These are phyloP conservation scores for Plotosus lineatus DNA, from an alignment of 2,113 vertebrate genomes.

Conservation along the genomic window DNA sequence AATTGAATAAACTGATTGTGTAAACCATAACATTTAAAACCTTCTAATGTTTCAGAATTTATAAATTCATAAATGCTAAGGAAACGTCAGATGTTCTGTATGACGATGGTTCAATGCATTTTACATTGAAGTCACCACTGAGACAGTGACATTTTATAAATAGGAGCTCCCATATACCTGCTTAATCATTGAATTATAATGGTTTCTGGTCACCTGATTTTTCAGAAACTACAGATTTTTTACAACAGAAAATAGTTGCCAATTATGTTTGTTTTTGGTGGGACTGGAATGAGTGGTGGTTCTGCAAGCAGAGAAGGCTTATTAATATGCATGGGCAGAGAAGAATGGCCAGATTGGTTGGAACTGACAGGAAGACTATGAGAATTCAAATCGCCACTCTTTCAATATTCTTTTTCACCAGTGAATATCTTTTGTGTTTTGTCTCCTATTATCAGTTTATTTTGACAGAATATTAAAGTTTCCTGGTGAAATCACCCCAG, in stretches of 20 bases:
- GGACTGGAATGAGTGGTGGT: neutral
- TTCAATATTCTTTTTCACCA: too few species aligned
- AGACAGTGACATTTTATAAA: too few species aligned
- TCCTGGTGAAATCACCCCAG: too few species aligned
- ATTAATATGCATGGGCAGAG: neutral
- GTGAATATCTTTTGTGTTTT: too few species aligned
- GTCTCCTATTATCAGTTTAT: too few species aligned
- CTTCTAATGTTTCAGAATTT: neutral
- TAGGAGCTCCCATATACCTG: neutral
- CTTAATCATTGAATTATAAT: neutral
- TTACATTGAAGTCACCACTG: too few species aligned
- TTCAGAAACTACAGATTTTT: neutral
- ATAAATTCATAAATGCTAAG: neutral
- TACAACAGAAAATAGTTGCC: neutral
- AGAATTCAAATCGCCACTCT: neutral
- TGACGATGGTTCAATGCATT: neutral
- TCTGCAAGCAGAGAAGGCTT: neutral
- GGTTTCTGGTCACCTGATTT: neutral
- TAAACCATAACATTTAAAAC: neutral
- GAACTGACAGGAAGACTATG: neutral
- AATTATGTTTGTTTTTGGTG: too few species aligned
- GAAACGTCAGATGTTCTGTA: neutral
- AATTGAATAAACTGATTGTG: neutral
- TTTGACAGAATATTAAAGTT: too few species aligned
- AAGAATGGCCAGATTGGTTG: neutral